Base-by-base conservation (phyloP, 2,888 invertebrate species). In the Parnassius glacialis region DNA sequence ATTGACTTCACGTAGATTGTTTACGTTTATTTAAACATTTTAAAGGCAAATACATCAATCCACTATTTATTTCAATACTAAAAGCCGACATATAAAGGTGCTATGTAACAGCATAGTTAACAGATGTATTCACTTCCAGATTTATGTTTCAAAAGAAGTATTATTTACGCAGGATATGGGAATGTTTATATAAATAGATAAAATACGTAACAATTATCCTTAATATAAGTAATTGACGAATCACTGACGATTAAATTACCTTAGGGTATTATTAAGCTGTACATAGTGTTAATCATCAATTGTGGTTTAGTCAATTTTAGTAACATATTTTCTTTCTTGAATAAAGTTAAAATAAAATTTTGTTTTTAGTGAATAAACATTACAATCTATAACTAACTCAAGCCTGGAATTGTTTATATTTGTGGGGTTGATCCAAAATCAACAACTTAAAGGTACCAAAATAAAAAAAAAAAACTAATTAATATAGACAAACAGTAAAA, bases 371-470 rank as follows among this genome's bases (percentile, higher is more conserved):
- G 25, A 25, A 25, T 25, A 3, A 25, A 25, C 5, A 25, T 25
- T 25, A 25, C 41, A 58, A 48, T 52, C 48, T n/a, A n/a, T n/a
- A n/a, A n/a, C n/a, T n/a, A n/a, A n/a, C n/a, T n/a, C n/a, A n/a
- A n/a, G n/a, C n/a, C n/a, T n/a, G n/a, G n/a, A n/a, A n/a, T n/a
- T n/a, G n/a, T n/a, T n/a, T n/a, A n/a, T n/a, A n/a, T n/a, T n/a
- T n/a, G n/a, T n/a, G n/a, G n/a, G n/a, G n/a, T 89, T 90, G 89
- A 89, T 81, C 73, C 68, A 76, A 79, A 73, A 73, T 75, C 75
- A 80, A 79, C 76, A 82, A 79, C 78, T 78, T 78, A 81, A 84
- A 81, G 78, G 87, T n/a, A n/a, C n/a, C n/a, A n/a, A 87, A 87
- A 89, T 88, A 88, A 89, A 87, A 80, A 73, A 78, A 81, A 82